These are phyloP conservation scores for Calidris pygmaea DNA, from an alignment of 2,113 vertebrate species.

Conservation along the genomic window DNA sequence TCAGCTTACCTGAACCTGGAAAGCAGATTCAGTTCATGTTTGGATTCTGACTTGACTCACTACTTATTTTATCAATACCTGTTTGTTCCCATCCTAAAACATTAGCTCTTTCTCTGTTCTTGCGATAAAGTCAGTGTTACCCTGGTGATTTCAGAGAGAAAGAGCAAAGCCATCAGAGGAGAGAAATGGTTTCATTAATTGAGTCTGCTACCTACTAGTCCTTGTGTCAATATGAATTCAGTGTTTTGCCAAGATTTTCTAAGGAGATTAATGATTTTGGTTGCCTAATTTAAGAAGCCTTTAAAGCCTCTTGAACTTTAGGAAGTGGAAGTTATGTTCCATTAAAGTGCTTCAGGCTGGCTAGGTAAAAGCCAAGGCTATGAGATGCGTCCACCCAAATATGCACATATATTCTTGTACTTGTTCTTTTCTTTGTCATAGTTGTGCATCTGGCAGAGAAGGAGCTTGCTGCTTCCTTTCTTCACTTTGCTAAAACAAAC, in stretches of 20 bases:
- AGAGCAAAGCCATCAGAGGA: constrained; percentile 18
- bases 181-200: constrained; percentile 49
- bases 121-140: background rate
- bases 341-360: background rate
- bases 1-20: background rate
- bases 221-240: constrained; percentile 46
- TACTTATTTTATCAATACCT: background rate
- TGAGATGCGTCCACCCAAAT: background rate
- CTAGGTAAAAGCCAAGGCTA: background rate
- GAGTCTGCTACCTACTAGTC: constrained; percentile 21
- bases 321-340: background rate
- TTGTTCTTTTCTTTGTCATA: background rate
- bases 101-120: background rate
- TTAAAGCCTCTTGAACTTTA: constrained; percentile 23
- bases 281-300: constrained; percentile 9
- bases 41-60: background rate
- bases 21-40: background rate
- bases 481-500: background rate
- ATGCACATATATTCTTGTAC: background rate
- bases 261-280: constrained; percentile 52
- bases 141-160: background rate
- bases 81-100: constrained; percentile 6
- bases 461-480: background rate
- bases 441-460: background rate
- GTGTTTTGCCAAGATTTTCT: constrained; percentile 39